Evolutionary conservation across 2,888 invertebrate genomes (phyloP).

Genomic region (Tuberolachnus salignus): DNA sequence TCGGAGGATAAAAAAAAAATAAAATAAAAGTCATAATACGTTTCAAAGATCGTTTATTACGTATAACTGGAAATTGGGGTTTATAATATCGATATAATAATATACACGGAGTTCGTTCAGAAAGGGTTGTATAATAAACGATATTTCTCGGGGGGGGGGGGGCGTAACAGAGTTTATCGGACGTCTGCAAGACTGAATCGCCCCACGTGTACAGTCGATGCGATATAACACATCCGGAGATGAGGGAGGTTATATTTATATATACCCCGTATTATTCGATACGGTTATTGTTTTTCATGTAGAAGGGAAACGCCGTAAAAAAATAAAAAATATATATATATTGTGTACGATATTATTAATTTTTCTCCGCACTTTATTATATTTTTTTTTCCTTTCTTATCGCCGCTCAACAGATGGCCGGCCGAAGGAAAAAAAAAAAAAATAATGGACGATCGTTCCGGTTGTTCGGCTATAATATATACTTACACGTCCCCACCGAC

Average conservation of each 20-base stretch:
- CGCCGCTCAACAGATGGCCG: constrained; percentile 51
- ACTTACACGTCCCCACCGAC: neutral
- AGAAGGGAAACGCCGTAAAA: constrained; percentile 33
- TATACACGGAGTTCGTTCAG: neutral
- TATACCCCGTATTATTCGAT: constrained; percentile 39
- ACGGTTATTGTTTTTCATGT: constrained; percentile 52
- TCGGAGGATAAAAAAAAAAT: no score
- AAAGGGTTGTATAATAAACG: constrained; percentile 46
- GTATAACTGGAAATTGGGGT: neutral
- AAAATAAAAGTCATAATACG: no score
- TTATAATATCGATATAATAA: neutral
- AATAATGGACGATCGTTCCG: constrained; percentile 48
- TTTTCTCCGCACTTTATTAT: constrained; percentile 24
- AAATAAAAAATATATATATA: constrained; percentile 8
- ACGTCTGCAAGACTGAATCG: constrained; percentile 55
- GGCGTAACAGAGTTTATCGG: constrained; percentile 53
- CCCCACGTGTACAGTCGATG: constrained; percentile 4
- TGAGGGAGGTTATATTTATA: constrained; percentile 19
- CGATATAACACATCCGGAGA: constrained; percentile 45
- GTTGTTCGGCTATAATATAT: neutral
- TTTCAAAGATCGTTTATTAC: neutral
- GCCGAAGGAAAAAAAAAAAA: constrained; percentile 32
- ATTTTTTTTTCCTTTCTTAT: constrained; percentile 31
- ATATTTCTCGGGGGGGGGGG: constrained; percentile 4
- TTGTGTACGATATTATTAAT: constrained; percentile 28